These are phyloP conservation scores for Leptothorax acervorum DNA, from an alignment of 2,888 invertebrate genomes.

Conservation along the genomic window DNA sequence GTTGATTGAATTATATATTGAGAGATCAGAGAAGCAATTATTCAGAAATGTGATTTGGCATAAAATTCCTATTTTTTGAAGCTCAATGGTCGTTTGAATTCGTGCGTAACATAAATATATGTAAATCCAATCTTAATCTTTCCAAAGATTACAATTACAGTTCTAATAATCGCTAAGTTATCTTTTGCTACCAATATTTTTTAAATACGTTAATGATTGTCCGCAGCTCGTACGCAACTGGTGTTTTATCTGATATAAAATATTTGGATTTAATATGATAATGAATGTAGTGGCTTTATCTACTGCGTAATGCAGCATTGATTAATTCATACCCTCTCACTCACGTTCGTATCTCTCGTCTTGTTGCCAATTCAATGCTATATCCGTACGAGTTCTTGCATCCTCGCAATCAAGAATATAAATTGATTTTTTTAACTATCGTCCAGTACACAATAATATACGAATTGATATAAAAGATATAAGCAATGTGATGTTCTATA, in stretches of 20 bases:
- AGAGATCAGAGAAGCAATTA: background rate
- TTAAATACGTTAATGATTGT: background rate
- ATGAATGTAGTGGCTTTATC: conserved; percentile 30
- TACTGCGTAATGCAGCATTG: conserved; percentile 9
- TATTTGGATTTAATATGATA: conserved; percentile 36
- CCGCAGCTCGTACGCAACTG: background rate
- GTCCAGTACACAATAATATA: background rate
- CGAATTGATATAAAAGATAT: background rate
- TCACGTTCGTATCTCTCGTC: conserved; percentile 10
- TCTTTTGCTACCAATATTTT: background rate
- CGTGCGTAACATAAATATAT: background rate
- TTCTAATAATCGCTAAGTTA: background rate
- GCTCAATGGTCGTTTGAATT: background rate
- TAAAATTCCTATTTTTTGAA: background rate
- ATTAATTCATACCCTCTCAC: conserved; percentile 7
- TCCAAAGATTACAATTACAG: background rate
- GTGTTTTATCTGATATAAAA: background rate
- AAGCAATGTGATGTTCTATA: no score
- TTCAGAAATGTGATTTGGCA: conserved; percentile 3
- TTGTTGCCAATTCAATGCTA: background rate
- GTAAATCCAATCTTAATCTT: background rate
- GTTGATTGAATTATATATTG: background rate
- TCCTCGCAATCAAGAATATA: background rate
- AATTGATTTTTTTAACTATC: background rate
- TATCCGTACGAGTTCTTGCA: background rate